Conservation (phyloP, 1,140 invertebrate species). For the Colletes gigas region DNA sequence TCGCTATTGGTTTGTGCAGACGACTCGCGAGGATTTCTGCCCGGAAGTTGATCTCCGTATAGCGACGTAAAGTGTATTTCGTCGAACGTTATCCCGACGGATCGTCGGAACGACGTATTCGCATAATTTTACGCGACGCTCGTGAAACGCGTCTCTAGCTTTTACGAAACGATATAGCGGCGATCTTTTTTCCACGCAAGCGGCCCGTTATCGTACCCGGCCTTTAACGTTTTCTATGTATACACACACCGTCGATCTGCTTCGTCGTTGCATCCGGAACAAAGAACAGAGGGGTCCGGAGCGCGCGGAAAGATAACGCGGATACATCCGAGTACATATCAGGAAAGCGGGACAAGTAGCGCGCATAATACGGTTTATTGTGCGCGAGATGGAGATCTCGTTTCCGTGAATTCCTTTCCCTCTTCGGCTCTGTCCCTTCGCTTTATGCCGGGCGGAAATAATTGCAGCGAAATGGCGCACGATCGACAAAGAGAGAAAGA, state of each 20-base stretch:
- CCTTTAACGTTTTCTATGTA: not conserved
- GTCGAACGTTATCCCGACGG: not conserved
- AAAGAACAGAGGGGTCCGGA: slow-evolving; percentile 17
- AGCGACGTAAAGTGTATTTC: no score
- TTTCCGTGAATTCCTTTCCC: slow-evolving; percentile 15
- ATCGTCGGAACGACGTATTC: not conserved
- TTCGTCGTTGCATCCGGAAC: slow-evolving; percentile 2
- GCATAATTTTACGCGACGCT: slow-evolving; percentile 24
- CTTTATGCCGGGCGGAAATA: not conserved
- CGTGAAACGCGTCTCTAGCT: slow-evolving; percentile 12
- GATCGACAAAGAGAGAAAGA: not conserved
- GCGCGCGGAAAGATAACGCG: slow-evolving; percentile 18
- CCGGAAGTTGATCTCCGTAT: no score
- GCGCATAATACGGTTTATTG: slow-evolving; percentile 52
- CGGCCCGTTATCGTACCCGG: slow-evolving; percentile 3
- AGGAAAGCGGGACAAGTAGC: slow-evolving; percentile 6
- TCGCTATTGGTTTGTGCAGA: no score
- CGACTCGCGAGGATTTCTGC: no score
- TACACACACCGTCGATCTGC: slow-evolving; percentile 4
- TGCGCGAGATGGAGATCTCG: slow-evolving; percentile 10
- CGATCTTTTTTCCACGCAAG: slow-evolving; percentile 3
- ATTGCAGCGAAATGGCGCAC: slow-evolving; percentile 32
- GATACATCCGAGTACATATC: slow-evolving; percentile 32
- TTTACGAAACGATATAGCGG: slow-evolving; percentile 3
- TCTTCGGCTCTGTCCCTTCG: not conserved